A percentile compares a stretch with the other conserved stretches of the same genome.
Conservation (phyloP, 2,797 vertebrate species). For the Coreius guichenoti region DNA sequence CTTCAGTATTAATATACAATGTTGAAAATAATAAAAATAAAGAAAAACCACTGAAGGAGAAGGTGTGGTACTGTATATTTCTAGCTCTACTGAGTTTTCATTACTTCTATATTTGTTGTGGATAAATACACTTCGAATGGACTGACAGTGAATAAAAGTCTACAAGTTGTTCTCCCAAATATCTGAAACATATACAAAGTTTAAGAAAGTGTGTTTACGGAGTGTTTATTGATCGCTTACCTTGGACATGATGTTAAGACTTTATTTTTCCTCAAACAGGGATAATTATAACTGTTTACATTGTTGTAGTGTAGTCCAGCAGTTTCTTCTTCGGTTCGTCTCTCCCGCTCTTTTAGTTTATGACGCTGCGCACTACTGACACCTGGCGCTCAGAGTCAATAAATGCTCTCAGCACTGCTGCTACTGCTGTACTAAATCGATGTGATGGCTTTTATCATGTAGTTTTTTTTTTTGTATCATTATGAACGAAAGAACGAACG, state of each 20-base stretch:
- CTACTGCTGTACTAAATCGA: neutral
- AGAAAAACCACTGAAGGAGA: too few relatives aligned
- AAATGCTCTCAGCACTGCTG: neutral
- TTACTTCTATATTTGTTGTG: neutral
- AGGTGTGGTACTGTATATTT: neutral
- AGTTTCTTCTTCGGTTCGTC: constrained; percentile 33
- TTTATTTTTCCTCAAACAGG: neutral
- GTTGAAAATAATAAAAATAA: too few relatives aligned
- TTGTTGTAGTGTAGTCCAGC: neutral
- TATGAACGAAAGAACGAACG: neutral
- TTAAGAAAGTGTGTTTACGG: neutral
- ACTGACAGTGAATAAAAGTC: neutral
- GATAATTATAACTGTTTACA: neutral
- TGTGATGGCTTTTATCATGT: accelerated
- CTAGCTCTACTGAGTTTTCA: neutral
- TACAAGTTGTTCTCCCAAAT: neutral
- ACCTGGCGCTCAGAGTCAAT: neutral
- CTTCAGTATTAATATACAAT: too few relatives aligned
- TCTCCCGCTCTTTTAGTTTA: neutral
- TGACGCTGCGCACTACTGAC: neutral
- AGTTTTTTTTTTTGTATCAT: neutral
- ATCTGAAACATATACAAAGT: neutral
- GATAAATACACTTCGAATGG: neutral
- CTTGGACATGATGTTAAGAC: constrained; percentile 48
- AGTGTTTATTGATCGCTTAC: constrained; percentile 23